Base-by-base conservation (phyloP, 2,888 invertebrate species). In the Aplocera efformata region DNA sequence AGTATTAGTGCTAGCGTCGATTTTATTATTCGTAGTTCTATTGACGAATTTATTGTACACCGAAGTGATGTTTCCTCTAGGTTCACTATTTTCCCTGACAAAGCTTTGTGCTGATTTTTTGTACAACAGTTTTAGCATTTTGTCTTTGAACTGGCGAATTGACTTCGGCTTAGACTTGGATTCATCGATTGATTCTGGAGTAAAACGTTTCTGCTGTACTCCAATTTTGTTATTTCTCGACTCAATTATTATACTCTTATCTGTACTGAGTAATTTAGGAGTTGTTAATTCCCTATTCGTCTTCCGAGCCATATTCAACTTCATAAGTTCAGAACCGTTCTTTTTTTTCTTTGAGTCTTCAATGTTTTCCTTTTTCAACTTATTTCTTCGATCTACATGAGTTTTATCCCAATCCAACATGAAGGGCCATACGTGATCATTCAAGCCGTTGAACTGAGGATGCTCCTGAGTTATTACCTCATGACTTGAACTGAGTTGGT, bases 401-500 rank as follows among this genome's bases (percentile, higher is more conserved):
- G 43, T 29, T 28, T 43, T 42, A 39, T 44, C 46, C 84, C 85
- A 84, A 10, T 66, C 59, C 9, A 54, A 25, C 85, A 85, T 85
- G 56, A 73, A 85, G 10, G 83, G 85, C 84, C 84, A 84, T 34
- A 81, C 67, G 9, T 73, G 68, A 42, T 74, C 50, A 30, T 77
- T 63, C 50, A 82, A 59, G 1, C 79, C 80, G 30, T 60, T 30
- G 42, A 82, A 82, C 44, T 86, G 82, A 1, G 69, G 63, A 21
- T 63, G 50, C 20, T 73, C 71, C 47, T 58, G 53, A 41, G 70
- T 51, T 20, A 38, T 28, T 17, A 79, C 59, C 52, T 65, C 45
- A 50, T 42, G 37, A 3, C 43, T 48, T 8, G 74, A 68, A 51
- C 68, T 72, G 5, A 80, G 35, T 57, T 82, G 72, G 43, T 85